phyloP scores from a whole-genome alignment of 2,797 vertebrate genomes.

The Cuniculus paca region DNA sequence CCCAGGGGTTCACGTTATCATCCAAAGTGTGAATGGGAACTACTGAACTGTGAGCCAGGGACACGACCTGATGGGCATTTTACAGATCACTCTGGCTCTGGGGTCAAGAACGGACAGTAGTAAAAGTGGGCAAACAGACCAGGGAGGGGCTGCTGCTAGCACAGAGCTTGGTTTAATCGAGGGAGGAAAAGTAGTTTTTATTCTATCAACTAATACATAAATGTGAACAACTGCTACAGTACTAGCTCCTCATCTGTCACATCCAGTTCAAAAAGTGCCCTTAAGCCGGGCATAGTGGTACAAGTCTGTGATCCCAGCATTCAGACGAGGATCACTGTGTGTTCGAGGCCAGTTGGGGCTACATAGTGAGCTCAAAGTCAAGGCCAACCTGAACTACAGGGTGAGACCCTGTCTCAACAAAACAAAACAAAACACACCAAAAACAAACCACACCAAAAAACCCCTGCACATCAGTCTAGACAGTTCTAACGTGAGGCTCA shows the following conservation, averaged over 20 bases:
- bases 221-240: background rate
- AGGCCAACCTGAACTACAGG: background rate
- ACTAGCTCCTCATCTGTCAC: background rate
- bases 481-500: background rate
- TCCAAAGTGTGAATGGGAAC: background rate
- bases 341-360: no score
- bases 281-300: background rate
- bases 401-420: background rate
- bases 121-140: background rate
- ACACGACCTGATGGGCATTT: background rate
- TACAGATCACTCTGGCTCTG: background rate
- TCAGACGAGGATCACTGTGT: no score
- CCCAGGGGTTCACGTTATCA: background rate
- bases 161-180: background rate
- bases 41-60: background rate
- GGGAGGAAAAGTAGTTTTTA: no score
- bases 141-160: background rate
- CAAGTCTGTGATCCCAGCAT: background rate
- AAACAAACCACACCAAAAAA: background rate
- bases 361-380: background rate
- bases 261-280: background rate
- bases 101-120: background rate
- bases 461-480: background rate
- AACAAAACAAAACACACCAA: no score
- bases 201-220: background rate